phyloP scores from a whole-genome alignment of 2,113 vertebrate genomes.

The Nicator chloris region DNA sequence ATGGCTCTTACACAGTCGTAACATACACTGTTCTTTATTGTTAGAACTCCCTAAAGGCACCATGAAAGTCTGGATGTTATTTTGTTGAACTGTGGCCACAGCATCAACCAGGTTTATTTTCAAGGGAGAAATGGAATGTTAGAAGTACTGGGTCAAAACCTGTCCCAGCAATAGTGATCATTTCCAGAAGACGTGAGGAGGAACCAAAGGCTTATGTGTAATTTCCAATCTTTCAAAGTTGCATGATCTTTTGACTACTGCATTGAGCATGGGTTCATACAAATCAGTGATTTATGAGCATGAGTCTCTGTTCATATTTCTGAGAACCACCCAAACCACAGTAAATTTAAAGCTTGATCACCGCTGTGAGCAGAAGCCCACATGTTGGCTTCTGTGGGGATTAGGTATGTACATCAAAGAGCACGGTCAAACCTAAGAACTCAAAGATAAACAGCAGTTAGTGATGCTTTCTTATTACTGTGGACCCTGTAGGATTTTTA shows the following conservation, averaged over 20 bases:
- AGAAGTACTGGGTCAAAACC: background rate
- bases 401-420: background rate
- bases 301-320: background rate
- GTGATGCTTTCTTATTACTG: background rate
- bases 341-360: background rate
- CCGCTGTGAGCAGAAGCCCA: background rate
- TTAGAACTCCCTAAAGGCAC: background rate
- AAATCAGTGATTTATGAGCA: background rate
- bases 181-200: background rate
- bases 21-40: background rate
- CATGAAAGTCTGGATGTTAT: background rate
- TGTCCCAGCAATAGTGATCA: background rate
- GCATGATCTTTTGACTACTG: background rate
- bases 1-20: background rate
- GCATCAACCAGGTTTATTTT: background rate
- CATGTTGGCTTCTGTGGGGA: background rate
- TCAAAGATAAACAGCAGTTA: background rate
- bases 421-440: background rate
- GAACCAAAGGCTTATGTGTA: background rate
- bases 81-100: background rate
- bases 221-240: background rate
- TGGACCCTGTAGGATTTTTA: background rate
- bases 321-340: background rate
- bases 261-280: background rate
- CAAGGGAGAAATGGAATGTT: background rate